These are phyloP conservation scores for Lithophane socia DNA, from an alignment of 2,888 invertebrate species.

Conservation along the genomic window DNA sequence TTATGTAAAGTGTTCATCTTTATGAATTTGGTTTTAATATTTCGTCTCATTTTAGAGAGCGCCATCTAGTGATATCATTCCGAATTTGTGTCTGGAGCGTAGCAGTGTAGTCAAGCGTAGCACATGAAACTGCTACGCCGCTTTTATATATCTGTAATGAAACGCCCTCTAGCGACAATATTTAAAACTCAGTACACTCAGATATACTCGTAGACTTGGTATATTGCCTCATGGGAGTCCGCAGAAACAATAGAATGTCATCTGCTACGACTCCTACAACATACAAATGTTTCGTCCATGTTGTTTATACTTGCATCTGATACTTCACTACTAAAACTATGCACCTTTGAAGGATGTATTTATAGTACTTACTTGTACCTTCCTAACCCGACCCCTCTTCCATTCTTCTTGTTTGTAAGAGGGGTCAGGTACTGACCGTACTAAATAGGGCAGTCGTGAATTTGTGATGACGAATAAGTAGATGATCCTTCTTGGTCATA, in stretches of 20 bases:
- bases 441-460: background rate
- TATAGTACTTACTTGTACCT: background rate
- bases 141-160: background rate
- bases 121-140: background rate
- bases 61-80: slow-evolving; percentile 36
- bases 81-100: background rate
- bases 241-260: background rate
- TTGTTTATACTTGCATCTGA: background rate
- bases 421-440: too few species aligned
- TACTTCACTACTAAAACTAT: background rate
- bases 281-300: background rate
- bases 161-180: slow-evolving; percentile 35
- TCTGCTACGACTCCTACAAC: background rate
- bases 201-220: background rate
- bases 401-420: too few species aligned
- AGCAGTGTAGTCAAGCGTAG: background rate
- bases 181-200: background rate
- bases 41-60: background rate
- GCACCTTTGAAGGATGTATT: background rate
- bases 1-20: too few species aligned
- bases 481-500: too few species aligned
- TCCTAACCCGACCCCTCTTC: too few species aligned
- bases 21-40: background rate
- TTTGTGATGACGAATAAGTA: background rate
- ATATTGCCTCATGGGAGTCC: background rate